phyloP scores from a whole-genome alignment of 1,140 invertebrate species.

The Calephelis virginiensis region DNA sequence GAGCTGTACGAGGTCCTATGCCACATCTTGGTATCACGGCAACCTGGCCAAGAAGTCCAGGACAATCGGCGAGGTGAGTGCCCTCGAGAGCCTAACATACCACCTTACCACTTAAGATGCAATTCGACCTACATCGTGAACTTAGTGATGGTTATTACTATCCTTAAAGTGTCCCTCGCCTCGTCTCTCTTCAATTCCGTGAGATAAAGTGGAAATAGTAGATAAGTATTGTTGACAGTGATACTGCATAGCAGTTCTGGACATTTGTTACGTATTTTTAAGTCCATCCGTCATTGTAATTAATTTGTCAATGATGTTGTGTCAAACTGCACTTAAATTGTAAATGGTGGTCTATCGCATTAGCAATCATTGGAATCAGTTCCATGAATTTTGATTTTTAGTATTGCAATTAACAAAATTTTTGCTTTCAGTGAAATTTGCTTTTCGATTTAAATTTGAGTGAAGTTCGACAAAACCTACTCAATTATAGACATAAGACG shows the following conservation, averaged over 20 bases:
- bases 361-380: slow-evolving; percentile 37
- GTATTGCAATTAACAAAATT: slow-evolving; percentile 47
- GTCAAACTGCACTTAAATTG: slow-evolving; percentile 77
- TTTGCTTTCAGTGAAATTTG: slow-evolving; percentile 54
- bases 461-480: slow-evolving; percentile 74
- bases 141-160: slow-evolving; percentile 73
- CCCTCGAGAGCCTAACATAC: slow-evolving; percentile 68
- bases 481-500: slow-evolving; percentile 11
- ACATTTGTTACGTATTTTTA: slow-evolving; percentile 76
- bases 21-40: slow-evolving; percentile 73
- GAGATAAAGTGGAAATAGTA: slow-evolving; percentile 71
- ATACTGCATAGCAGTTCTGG: slow-evolving; percentile 73
- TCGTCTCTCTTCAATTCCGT: slow-evolving; percentile 75
- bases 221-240: slow-evolving; percentile 74
- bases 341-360: slow-evolving; percentile 66
- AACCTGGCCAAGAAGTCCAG: slow-evolving; percentile 68
- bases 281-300: slow-evolving; percentile 62
- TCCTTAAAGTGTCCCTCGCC: slow-evolving; percentile 71
- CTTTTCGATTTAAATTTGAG: slow-evolving; percentile 66
- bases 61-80: slow-evolving; percentile 73
- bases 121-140: slow-evolving; percentile 78
- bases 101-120: slow-evolving; percentile 78
- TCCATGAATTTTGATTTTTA: slow-evolving; percentile 48
- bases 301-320: slow-evolving; percentile 54
- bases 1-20: slow-evolving; percentile 76